phyloP scores from a whole-genome alignment of 2,888 invertebrate species.

The Fissipunctia ypsillon region DNA sequence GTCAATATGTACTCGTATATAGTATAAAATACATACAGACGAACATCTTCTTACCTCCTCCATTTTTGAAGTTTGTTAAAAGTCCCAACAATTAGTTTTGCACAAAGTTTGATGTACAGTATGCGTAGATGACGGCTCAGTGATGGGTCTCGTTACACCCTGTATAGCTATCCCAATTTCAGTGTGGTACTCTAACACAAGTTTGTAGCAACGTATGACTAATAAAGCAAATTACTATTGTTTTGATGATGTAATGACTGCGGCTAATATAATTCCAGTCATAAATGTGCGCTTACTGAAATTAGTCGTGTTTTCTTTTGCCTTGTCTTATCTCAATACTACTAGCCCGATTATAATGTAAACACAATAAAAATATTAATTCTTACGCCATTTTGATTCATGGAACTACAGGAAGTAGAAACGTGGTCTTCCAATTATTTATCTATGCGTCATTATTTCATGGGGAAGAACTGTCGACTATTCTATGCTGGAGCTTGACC shows the following conservation, averaged over 20 bases:
- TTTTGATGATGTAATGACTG: constrained; percentile 34
- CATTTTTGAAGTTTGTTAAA: too few species aligned
- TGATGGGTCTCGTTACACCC: background rate
- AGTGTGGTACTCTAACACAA: background rate
- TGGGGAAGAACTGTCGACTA: too few species aligned
- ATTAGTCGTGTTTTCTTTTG: constrained; percentile 21
- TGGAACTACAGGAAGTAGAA: constrained; percentile 23
- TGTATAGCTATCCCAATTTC: background rate
- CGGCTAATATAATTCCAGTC: constrained; percentile 30
- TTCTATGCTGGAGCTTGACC: too few species aligned
- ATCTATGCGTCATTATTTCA: background rate
- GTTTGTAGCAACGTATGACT: background rate
- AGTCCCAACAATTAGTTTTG: too few species aligned
- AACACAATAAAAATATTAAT: constrained; percentile 42
- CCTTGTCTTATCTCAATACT: constrained; percentile 45
- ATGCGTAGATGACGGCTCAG: too few species aligned
- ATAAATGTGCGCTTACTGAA: constrained; percentile 31
- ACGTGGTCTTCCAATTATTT: background rate
- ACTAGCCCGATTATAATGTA: constrained; percentile 38
- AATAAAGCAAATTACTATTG: constrained; percentile 1
- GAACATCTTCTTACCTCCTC: too few species aligned
- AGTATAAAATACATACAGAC: too few species aligned
- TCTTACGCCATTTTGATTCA: constrained; percentile 28
- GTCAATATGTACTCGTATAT: too few species aligned
- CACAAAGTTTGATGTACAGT: too few species aligned